These are phyloP conservation scores for Calvadosia cruxmelitensis DNA, from an alignment of 30 jellyfish, hydroid and myxozoan species.

Conservation along the genomic window DNA sequence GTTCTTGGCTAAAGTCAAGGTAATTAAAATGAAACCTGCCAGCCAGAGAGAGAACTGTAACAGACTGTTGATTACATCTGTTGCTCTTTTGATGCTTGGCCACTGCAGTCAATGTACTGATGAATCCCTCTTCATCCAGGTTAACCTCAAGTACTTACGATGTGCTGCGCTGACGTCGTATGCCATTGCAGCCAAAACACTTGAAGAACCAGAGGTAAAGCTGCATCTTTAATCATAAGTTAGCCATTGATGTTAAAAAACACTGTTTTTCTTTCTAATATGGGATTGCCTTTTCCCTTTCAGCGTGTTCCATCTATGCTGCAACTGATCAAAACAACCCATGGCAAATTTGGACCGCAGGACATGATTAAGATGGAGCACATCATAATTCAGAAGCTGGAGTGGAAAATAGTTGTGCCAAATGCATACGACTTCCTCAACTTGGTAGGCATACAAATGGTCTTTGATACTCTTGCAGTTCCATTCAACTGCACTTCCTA, in stretches of 20 bases:
- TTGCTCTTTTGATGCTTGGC: neutral
- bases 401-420: slow-evolving; percentile 26
- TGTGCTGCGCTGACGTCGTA: slow-evolving; percentile 65
- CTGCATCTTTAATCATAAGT: too few species aligned
- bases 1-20: slow-evolving; percentile 57
- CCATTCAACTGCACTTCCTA: too few species aligned
- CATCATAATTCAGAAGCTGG: slow-evolving; percentile 33
- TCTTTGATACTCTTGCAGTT: too few species aligned
- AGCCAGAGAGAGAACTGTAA: too few species aligned
- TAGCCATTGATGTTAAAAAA: too few species aligned
- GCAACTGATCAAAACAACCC: slow-evolving; percentile 18
- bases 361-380: slow-evolving; percentile 63
- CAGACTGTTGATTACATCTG: neutral
- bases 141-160: slow-evolving; percentile 42
- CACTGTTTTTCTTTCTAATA: too few species aligned
- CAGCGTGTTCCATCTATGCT: slow-evolving; percentile 37
- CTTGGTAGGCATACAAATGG: too few species aligned
- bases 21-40: neutral
- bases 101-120: neutral
- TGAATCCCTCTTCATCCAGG: slow-evolving; percentile 7
- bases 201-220: slow-evolving; percentile 17
- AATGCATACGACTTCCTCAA: slow-evolving; percentile 49
- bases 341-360: slow-evolving; percentile 29
- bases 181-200: slow-evolving; percentile 27
- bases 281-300: neutral